A percentile compares a stretch with the other conserved stretches of the same genome.
Evolutionary conservation across 2,797 vertebrate species (phyloP).

Genomic region (Crocidura indochinensis): DNA sequence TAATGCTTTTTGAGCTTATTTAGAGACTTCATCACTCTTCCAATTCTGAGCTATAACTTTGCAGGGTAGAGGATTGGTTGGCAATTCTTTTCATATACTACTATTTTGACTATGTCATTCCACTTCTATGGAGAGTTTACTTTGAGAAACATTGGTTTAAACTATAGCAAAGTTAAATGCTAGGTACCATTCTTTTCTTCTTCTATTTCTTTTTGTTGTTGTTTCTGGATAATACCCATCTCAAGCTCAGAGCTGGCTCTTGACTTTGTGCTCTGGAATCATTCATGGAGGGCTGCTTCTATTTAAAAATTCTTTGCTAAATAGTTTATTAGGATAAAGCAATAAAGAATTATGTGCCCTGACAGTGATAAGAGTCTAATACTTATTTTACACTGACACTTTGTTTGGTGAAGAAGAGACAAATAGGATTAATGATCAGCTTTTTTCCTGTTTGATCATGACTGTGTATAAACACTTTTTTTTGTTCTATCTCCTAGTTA

Average conservation of each 20-base stretch:
- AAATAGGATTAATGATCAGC: conserved; percentile 18
- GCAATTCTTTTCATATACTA: too few relatives aligned
- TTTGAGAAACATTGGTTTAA: too few relatives aligned
- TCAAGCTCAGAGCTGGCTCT: too few relatives aligned
- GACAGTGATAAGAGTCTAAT: conserved; percentile 47
- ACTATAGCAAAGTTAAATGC: too few relatives aligned
- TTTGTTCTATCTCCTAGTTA: conserved; percentile 90
- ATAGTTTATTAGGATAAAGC: conserved; percentile 20
- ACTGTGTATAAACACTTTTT: conserved; percentile 31
- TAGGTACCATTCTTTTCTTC: neutral
- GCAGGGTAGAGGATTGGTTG: too few relatives aligned
- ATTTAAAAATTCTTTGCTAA: conserved; percentile 27
- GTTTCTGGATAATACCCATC: neutral
- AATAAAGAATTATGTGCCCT: conserved; percentile 45
- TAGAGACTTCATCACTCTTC: too few relatives aligned
- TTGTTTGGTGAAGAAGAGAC: conserved; percentile 41
- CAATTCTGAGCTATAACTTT: too few relatives aligned
- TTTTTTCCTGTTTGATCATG: conserved; percentile 12
- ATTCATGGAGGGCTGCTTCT: neutral
- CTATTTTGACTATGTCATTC: too few relatives aligned
- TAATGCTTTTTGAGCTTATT: too few relatives aligned
- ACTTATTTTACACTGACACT: conserved; percentile 55
- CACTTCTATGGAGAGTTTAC: too few relatives aligned
- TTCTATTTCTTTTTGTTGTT: conserved; percentile 9
- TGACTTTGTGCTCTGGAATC: too few relatives aligned